Evolutionary conservation across 1,140 invertebrate genomes (phyloP).

Genomic region (Drosophila lowei): DNA sequence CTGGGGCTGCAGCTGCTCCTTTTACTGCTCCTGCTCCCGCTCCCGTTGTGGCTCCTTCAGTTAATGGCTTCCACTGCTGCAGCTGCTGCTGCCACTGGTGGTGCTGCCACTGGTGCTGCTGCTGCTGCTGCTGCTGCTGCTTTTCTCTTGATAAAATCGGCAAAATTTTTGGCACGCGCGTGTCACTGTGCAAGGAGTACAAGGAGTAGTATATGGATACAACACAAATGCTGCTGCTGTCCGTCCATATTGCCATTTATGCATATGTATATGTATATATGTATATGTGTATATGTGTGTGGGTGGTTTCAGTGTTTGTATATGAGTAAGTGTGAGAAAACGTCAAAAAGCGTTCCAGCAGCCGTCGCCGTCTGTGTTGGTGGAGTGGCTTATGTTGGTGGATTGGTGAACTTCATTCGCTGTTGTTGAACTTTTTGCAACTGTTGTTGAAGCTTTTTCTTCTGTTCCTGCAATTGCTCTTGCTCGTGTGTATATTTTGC

Average conservation of each 20-base stretch:
- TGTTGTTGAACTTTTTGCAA: conserved; percentile 20
- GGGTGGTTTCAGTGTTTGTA: not conserved
- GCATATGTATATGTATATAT: conserved; percentile 56
- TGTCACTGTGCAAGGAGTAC: conserved; percentile 51
- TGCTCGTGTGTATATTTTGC: not conserved
- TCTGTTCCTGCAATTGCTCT: not conserved
- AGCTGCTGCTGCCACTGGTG: conserved; percentile 18
- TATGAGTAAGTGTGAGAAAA: conserved; percentile 28
- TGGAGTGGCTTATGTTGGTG: conserved; percentile 42
- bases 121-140: conserved; percentile 34
- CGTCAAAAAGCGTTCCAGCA: conserved; percentile 21
- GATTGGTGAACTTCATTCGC: conserved; percentile 33
- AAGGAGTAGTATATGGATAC: conserved; percentile 20
- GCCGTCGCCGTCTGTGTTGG: not conserved
- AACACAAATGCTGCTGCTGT: conserved; percentile 59
- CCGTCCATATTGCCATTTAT: conserved; percentile 75
- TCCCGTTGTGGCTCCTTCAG: conserved; percentile 22
- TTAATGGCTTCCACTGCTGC: conserved; percentile 40
- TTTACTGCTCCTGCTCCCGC: conserved; percentile 10
- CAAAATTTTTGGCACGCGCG: conserved; percentile 72
- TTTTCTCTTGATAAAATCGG: conserved; percentile 70
- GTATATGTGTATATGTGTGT: not conserved
- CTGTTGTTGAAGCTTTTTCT: conserved; percentile 1
- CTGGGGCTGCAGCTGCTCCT: conserved; percentile 15
- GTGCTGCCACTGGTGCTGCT: conserved; percentile 15